These are phyloP conservation scores for Rhinopithecus roxellana DNA, from an alignment of 2,113 vertebrate species.

Conservation along the genomic window DNA sequence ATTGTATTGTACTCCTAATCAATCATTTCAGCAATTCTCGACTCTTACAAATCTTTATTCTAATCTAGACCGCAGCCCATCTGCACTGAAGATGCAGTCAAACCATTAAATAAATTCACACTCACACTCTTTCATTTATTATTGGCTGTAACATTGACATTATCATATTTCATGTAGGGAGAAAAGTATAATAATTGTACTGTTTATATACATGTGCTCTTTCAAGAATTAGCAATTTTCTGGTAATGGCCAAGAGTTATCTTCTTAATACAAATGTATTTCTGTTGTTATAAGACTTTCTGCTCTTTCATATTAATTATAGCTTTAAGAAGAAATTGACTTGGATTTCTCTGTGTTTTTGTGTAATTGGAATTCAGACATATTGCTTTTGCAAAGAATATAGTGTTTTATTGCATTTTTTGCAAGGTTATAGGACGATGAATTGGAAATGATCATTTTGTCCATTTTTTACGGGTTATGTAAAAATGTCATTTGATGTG, in stretches of 20 bases:
- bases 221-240: constrained; percentile 21
- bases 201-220: background rate
- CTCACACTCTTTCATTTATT: constrained; percentile 37
- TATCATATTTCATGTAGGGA: constrained; percentile 21
- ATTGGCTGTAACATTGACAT: constrained; percentile 18
- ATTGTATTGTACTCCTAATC: background rate
- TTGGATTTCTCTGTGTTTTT: constrained; percentile 10
- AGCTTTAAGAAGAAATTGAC: background rate
- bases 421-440: background rate
- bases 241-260: background rate
- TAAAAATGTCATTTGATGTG: constrained; percentile 20
- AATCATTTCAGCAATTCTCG: constrained; percentile 9
- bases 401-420: background rate
- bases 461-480: background rate
- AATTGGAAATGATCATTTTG: constrained; percentile 18
- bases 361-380: background rate
- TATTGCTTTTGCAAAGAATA: constrained; percentile 12
- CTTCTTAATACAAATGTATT: background rate
- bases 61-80: constrained; percentile 33
- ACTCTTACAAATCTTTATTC: constrained; percentile 38
- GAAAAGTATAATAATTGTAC: background rate
- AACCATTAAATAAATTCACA: constrained; percentile 47
- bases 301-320: background rate
- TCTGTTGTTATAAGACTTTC: background rate
- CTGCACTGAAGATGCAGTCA: constrained; percentile 3